phyloP scores from a whole-genome alignment of 2,888 invertebrate genomes.

The Athalia cordata region DNA sequence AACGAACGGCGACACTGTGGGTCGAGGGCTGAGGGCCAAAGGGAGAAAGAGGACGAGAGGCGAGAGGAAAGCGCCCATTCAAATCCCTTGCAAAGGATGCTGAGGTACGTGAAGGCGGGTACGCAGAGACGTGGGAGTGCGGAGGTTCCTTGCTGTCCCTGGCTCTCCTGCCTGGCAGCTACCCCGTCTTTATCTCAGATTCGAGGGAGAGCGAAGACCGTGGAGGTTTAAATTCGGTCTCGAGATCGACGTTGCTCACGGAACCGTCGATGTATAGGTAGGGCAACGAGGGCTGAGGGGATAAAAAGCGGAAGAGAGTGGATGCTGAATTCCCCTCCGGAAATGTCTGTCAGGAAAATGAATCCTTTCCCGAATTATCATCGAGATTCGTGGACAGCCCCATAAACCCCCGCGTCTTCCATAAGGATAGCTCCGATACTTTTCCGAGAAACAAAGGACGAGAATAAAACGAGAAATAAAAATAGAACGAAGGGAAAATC shows the following conservation, averaged over 20 bases:
- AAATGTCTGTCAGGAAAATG: constrained; percentile 34
- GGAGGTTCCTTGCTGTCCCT: neutral
- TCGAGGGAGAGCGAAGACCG: constrained; percentile 5
- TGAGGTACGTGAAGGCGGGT: neutral
- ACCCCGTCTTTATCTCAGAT: constrained; percentile 34
- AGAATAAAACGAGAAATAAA: too few relatives aligned
- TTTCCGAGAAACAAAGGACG: too few relatives aligned
- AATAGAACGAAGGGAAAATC: too few relatives aligned
- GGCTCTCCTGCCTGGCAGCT: neutral
- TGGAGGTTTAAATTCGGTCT: neutral
- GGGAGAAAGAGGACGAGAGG: constrained; percentile 1
- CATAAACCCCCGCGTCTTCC: too few relatives aligned
- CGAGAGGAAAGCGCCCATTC: constrained; percentile 13
- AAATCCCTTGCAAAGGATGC: constrained; percentile 34
- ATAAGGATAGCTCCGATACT: too few relatives aligned
- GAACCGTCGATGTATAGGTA: neutral
- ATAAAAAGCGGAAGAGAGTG: neutral
- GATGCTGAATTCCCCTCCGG: constrained; percentile 26
- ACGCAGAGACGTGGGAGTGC: neutral
- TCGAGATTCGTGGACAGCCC: constrained; percentile 12
- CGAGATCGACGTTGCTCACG: neutral
- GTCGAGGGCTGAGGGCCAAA: constrained; percentile 1
- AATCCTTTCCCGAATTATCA: constrained; percentile 34
- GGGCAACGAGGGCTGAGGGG: neutral
- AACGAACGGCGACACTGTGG: constrained; percentile 35